These are phyloP conservation scores for Stegastes partitus DNA, from an alignment of 2,113 vertebrate species.

Conservation along the genomic window DNA sequence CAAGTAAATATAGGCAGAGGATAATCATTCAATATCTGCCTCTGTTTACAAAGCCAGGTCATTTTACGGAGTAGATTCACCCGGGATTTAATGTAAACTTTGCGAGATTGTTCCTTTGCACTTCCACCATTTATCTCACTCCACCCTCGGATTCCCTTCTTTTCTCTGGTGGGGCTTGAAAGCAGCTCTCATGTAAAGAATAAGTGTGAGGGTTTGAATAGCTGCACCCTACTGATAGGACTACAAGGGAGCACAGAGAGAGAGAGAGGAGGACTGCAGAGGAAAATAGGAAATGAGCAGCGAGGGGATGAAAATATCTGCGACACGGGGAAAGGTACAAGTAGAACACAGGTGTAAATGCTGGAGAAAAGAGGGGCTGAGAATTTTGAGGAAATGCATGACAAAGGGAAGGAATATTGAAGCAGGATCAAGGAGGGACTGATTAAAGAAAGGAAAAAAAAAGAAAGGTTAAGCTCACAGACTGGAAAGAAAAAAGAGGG, in stretches of 20 bases:
- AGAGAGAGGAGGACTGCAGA: constrained; percentile 20
- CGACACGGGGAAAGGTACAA: background rate
- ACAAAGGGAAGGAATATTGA: constrained; percentile 4
- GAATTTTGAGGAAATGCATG: background rate
- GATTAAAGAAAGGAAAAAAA: constrained; percentile 31
- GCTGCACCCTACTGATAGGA: constrained; percentile 50
- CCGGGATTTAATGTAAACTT: constrained; percentile 45
- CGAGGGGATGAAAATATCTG: constrained; percentile 21
- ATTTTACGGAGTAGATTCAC: constrained; percentile 44
- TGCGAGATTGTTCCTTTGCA: constrained; percentile 43
- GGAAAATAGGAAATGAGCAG: constrained; percentile 29
- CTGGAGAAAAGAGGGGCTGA: background rate
- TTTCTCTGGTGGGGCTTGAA: constrained; percentile 50
- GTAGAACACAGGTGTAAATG: constrained; percentile 1
- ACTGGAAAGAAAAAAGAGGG: constrained; percentile 26
- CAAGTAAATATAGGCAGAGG: constrained; percentile 32
- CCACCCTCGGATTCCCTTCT: constrained; percentile 1
- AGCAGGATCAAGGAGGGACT: constrained; percentile 6
- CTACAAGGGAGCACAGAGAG: constrained; percentile 27
- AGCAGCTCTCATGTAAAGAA: constrained; percentile 32
- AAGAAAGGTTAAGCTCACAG: constrained; percentile 34
- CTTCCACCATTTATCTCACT: constrained; percentile 46
- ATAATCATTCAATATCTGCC: constrained; percentile 43
- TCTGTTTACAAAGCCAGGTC: constrained; percentile 43
- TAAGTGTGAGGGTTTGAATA: constrained; percentile 55